phyloP scores from a whole-genome alignment of 1,140 invertebrate genomes.

The Cataglyphis hispanica region DNA sequence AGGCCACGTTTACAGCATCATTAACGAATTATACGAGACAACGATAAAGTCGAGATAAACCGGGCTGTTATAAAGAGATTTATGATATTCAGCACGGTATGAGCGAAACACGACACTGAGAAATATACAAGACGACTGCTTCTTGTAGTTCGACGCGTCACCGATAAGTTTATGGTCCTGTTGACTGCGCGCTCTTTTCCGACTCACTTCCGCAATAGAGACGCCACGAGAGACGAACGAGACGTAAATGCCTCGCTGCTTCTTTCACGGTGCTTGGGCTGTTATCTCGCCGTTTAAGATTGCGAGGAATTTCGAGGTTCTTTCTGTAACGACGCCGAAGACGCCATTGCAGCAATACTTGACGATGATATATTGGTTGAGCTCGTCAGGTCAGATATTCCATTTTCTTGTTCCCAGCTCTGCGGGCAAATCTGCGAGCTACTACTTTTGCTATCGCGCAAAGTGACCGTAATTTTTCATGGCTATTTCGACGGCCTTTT shows the following conservation, averaged over 20 bases:
- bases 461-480: slow-evolving; percentile 62
- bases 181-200: slow-evolving; percentile 62
- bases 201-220: slow-evolving; percentile 53
- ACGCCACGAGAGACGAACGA: slow-evolving; percentile 16
- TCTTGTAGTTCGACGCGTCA: slow-evolving; percentile 59
- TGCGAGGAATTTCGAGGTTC: slow-evolving; percentile 37
- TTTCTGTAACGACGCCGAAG: background rate
- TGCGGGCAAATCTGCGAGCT: slow-evolving; percentile 56
- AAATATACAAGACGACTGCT: slow-evolving; percentile 42
- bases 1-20: slow-evolving; percentile 80
- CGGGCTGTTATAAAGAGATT: slow-evolving; percentile 78
- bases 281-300: slow-evolving; percentile 67
- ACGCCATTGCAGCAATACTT: slow-evolving; percentile 53
- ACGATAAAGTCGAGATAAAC: slow-evolving; percentile 82
- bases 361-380: slow-evolving; percentile 51
- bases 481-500: slow-evolving; percentile 53
- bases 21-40: slow-evolving; percentile 82
- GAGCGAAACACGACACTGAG: slow-evolving; percentile 25
- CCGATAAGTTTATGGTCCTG: slow-evolving; percentile 70
- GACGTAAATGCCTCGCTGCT: slow-evolving; percentile 51
- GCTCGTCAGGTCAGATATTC: slow-evolving; percentile 57
- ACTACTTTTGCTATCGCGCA: slow-evolving; percentile 45
- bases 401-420: slow-evolving; percentile 52
- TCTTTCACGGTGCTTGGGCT: slow-evolving; percentile 24
- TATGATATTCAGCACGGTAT: slow-evolving; percentile 68